These are phyloP conservation scores for Lerista edwardsae DNA, from an alignment of 2,797 vertebrate species.

Conservation along the genomic window DNA sequence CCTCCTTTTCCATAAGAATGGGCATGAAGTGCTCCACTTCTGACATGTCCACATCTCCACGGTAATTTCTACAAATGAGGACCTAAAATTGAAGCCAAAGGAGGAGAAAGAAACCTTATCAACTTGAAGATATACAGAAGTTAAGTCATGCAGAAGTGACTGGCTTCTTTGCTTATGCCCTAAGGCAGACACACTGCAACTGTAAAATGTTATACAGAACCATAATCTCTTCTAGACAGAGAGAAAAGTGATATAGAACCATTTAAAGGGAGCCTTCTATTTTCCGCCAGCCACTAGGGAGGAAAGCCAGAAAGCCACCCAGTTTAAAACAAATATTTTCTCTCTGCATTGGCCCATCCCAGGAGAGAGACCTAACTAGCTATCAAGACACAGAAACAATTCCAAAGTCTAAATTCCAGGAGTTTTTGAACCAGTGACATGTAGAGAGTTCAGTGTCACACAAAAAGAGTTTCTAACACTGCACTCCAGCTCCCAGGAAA, in stretches of 20 bases:
- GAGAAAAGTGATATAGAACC: too few relatives aligned
- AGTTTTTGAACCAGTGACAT: neutral
- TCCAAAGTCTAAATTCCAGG: neutral
- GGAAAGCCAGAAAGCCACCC: neutral
- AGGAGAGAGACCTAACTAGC: neutral
- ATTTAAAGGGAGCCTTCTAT: neutral
- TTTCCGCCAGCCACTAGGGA: neutral
- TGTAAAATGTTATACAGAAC: too few relatives aligned
- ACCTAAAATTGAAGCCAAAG: slow-evolving; percentile 75
- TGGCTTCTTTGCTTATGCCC: too few relatives aligned
- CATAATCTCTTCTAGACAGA: too few relatives aligned
- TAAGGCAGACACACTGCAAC: too few relatives aligned
- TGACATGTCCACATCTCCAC: slow-evolving; percentile 98
- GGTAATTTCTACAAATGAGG: slow-evolving; percentile 96
- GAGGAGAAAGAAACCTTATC: neutral
- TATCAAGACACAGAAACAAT: neutral
- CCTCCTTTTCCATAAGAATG: slow-evolving; percentile 97
- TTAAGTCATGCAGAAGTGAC: accelerated
- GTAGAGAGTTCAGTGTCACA: neutral
- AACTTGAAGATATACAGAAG: neutral
- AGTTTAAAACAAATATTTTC: neutral
- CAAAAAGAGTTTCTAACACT: too few relatives aligned
- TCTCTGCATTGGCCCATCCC: neutral
- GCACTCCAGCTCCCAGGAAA: too few relatives aligned
- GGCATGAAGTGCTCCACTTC: slow-evolving; percentile 99